Conservation (phyloP, 2,888 invertebrate species). For the Troides helena region DNA sequence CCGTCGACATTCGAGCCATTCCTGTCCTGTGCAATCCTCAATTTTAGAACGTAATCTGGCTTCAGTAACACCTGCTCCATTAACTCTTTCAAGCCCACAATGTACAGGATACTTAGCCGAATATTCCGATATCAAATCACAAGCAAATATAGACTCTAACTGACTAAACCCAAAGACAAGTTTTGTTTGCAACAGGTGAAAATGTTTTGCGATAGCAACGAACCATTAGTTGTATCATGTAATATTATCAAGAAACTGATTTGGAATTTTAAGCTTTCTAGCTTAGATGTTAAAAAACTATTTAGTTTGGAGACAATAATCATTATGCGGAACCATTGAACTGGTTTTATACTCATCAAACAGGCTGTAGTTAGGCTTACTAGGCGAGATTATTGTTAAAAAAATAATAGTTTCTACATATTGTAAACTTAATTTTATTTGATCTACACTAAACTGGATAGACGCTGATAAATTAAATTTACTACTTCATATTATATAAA, state of each 20-base stretch:
- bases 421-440: not conserved
- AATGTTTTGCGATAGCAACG: slow-evolving; percentile 32
- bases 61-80: slow-evolving; percentile 73
- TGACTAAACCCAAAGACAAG: slow-evolving; percentile 35
- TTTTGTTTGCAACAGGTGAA: slow-evolving; percentile 40
- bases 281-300: not conserved
- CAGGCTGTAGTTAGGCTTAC: not conserved
- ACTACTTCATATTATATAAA: too few relatives aligned
- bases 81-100: slow-evolving; percentile 62
- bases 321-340: not conserved
- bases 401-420: not conserved
- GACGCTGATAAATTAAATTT: too few relatives aligned
- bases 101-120: slow-evolving; percentile 53
- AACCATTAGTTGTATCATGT: slow-evolving; percentile 29
- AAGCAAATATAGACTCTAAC: slow-evolving; percentile 43
- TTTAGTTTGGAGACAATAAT: not conserved
- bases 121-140: slow-evolving; percentile 35
- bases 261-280: slow-evolving; percentile 9
- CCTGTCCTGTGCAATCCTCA: slow-evolving; percentile 31
- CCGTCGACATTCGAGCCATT: slow-evolving; percentile 1
- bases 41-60: slow-evolving; percentile 61
- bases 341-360: slow-evolving; percentile 3
- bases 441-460: too few relatives aligned
- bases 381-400: not conserved
- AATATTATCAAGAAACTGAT: slow-evolving; percentile 28